Base-by-base conservation (phyloP, 2,113 vertebrate species). In the Rhynchomys soricoides region DNA sequence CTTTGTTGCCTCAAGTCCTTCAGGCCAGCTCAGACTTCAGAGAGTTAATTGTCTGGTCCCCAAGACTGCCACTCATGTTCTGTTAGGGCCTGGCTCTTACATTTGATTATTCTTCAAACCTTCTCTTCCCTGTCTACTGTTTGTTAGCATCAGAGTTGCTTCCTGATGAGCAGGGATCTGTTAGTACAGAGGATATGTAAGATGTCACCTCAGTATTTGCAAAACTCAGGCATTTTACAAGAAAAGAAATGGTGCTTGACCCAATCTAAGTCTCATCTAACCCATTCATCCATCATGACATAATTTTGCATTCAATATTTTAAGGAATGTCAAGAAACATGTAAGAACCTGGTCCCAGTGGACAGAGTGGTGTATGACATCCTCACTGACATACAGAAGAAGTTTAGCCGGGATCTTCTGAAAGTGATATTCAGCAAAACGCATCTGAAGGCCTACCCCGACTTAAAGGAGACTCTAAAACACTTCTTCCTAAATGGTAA, bases 401-500 rank as follows among this genome's bases (percentile, higher is more conserved):
- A 16, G 0, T 96, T 97, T 55, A 70, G 64, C 87, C 21, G 12
- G 48, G 6, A 48, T 0, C 17, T 96, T 89, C 83, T 97, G 81
- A 29, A 86, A 5, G 37, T 3, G 0, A 13, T 97, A 19, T 97
- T 97, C 89, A 96, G 93, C 90, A 34, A 0, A 1, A 1, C 24
- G 3, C 90, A 96, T 55, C 59, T 93, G 74, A 82, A 31, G 37
- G 71, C 45, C 40, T 97, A 96, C 13, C 86, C 93, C 50, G 92
- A 73, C 34, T 93, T 96, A 91, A 29, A 2, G 8, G 52, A 89
- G 12, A 24, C 88, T 94, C 10, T 1, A 13, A 86, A 4, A 77
- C 78, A 4, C 87, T 95, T 96, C 86, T 95, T 96, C 90, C 52
- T 26, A 74, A n/a, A 70, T 1, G 93, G 96, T 96, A 97, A 97